Base-by-base conservation (phyloP, 2,888 invertebrate genomes). In the Lordiphosa andalusiaca region DNA sequence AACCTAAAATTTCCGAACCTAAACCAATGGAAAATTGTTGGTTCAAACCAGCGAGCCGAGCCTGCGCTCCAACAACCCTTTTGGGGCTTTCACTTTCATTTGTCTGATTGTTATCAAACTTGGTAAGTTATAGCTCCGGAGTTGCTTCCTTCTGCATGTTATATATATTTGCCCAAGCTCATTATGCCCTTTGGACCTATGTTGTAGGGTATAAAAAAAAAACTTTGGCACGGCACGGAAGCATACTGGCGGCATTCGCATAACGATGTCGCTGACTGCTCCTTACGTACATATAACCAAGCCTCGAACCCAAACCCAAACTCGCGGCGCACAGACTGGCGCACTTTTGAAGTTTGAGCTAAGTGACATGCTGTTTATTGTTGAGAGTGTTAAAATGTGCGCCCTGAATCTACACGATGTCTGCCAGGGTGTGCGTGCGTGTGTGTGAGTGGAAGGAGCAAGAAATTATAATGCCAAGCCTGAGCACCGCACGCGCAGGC, bases 361-460 rank as follows among this genome's bases (percentile, higher is more conserved):
- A 88, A 88, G 88, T 88, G 88, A 88, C 88, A 88, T 87, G 88
- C 88, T 88, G 88, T 88, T 88, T 88, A 88, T 88, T 88, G 88
- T 88, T 87, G 87, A 88, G 88, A 87, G 88, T 88, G 88, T 88
- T 88, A 88, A 87, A 88, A 88, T 88, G 84, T 86, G 87, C 77
- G 77, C 88, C 84, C 85, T 42, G 63, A 46, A 47, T 59, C 59
- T 42, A 38, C 56, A 56, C 49, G 59, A 19, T 46, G 61, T 56
- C 57, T 67, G 66, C 61, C 50, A 53, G 58, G 41, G 46, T 41
- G 58, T 57, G 62, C 42, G 39, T 35, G 16, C 37, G 56, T 30
- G 33, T 51, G 39, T 30, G 53, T 19, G 48, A 35, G 30, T 68
- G 59, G 48, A 68, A 67, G 73, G 73, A 72, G 82, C 82, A 75